Conservation (phyloP, 2,888 invertebrate genomes). For the Sarcophaga caerulescens region DNA sequence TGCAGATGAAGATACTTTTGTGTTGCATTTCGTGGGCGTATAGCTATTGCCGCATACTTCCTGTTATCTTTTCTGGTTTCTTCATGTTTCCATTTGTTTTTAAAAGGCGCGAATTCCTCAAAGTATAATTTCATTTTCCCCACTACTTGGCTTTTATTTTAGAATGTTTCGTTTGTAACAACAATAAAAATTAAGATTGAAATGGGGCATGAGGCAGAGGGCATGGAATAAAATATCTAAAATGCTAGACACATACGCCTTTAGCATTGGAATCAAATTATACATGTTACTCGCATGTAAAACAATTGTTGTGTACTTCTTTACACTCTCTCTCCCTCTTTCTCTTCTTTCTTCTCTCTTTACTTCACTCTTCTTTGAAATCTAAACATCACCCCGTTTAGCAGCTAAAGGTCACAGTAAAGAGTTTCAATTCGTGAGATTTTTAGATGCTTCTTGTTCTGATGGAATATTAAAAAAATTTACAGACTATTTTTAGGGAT, state of each 20-base stretch:
- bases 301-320: not conserved
- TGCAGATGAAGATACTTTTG: no score
- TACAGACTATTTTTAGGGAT: not conserved
- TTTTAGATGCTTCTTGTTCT: not conserved
- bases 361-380: no score
- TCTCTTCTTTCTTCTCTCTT: no score
- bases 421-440: not conserved
- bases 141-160: not conserved
- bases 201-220: no score
- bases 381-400: not conserved
- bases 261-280: constrained; percentile 53
- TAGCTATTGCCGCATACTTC: not conserved
- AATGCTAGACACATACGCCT: constrained; percentile 56
- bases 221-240: not conserved
- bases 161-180: not conserved
- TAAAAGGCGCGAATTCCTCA: constrained; percentile 38
- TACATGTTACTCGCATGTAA: not conserved
- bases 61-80: not conserved
- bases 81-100: constrained; percentile 1
- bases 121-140: constrained; percentile 30
- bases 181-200: no score
- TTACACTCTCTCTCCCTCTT: no score
- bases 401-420: constrained; percentile 28
- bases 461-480: not conserved
- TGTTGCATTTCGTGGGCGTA: not conserved